A percentile compares a stretch with the other conserved stretches of the same genome.
phyloP scores from a whole-genome alignment of 2,113 vertebrate species.

The Acrocephalus kingi region DNA sequence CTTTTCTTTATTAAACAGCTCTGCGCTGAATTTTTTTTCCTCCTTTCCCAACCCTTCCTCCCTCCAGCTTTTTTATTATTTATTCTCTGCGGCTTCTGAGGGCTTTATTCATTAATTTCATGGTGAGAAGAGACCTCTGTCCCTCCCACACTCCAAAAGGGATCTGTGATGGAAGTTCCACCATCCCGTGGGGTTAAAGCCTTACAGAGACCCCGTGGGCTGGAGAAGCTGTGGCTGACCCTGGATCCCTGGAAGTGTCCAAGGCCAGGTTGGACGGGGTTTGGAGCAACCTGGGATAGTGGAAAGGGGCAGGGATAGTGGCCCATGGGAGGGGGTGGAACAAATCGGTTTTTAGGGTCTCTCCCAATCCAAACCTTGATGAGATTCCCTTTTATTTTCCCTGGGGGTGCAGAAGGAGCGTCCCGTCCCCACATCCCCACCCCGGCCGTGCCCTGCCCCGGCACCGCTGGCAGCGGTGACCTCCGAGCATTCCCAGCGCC shows the following conservation, averaged over 20 bases:
- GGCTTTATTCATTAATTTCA: not conserved
- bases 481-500: not conserved
- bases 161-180: too few species aligned
- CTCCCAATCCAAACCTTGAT: not conserved
- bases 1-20: constrained; percentile 25
- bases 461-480: not conserved
- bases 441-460: fast-evolving
- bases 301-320: not conserved
- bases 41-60: not conserved
- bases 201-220: fast-evolving
- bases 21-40: not conserved
- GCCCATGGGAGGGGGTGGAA: too few species aligned
- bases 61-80: not conserved
- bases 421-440: fast-evolving
- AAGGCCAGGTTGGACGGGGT: fast-evolving
- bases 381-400: not conserved
- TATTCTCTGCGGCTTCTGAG: not conserved
- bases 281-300: not conserved
- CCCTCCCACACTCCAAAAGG: not conserved
- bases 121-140: not conserved
- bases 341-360: fast-evolving
- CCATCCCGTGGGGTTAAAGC: not conserved
- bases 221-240: not conserved
- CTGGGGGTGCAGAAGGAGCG: not conserved
- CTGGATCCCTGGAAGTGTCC: not conserved